Base-by-base conservation (phyloP, 2,888 invertebrate genomes). In the Fragum fragum region DNA sequence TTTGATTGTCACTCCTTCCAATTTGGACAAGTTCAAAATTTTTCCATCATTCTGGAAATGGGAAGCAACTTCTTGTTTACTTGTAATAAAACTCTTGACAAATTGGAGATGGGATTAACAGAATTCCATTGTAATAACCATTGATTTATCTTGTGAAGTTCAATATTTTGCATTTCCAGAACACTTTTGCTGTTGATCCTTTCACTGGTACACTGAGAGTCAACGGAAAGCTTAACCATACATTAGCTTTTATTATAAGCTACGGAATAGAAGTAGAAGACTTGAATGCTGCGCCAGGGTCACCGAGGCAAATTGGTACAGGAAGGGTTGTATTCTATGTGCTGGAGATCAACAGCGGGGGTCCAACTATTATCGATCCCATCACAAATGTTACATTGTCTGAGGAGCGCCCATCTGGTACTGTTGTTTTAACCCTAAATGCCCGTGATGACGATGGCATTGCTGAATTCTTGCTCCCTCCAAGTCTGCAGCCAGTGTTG, bases 211-310 rank as follows among this genome's bases (percentile, higher is more conserved):
- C 96, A 28, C 97, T 98, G 32, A 94, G 95, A 0, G 97, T 97
- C 0, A 95, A 96, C 0, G 96, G 95, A 87, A 93, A 94, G 0
- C 93, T 99, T 73, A 98, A 99, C 94, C 95, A 98, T 79, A 98
- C 98, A 83, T 93, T 96, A 0, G 97, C 97, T 0, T 96, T 97
- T 0, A 96, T 97, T 0, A 96, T 98, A 32, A 96, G 97, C 18
- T 96, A 98, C 71, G 97, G 97, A 0, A 97, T 99, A 11, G 95
- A 96, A 6, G 98, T 97, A 1, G 97, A 96, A 0, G 98, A 98
- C 92, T 0, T 97, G 97, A 97, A 97, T 0, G 98, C 98, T 0
- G 96, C 96, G 0, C 32, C 32, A 36, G 96, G 96, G 0, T 14
- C 1, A 16, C 61, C 73, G 61, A 0, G 0, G 16, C 84, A 81